Base-by-base conservation (phyloP, 2,797 vertebrate species). In the Macropus fuliginosus region DNA sequence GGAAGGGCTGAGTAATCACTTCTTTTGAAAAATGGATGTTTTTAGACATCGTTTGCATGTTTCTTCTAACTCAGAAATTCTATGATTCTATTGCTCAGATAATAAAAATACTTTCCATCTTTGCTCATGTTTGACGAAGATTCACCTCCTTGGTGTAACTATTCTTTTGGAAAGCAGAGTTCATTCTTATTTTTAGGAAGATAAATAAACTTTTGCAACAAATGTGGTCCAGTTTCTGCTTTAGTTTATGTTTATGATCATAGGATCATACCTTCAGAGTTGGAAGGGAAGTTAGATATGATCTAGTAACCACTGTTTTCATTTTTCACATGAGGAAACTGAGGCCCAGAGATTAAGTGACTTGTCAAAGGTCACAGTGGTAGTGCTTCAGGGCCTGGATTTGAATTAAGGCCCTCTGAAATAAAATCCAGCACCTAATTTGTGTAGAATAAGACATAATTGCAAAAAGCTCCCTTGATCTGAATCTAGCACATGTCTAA, bases 91-190 rank as follows among this genome's bases (percentile, higher is more conserved):
- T 27, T 46, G 46, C 34, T 59, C 29, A 66, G 29, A 52, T 4
- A 56, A 5, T n/a, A 57, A 28, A 93, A 91, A 95, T n/a, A 8
- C 31, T 56, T 62, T 54, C 13, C 91, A 56, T 27, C 55, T n/a
- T 94, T 13, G 90, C 11, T 50, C 81, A 13, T 14, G 40, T 55
- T 91, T 93, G n/a, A 91, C 55, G 54, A 96, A 91, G 59, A 24
- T 94, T 55, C 9, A 16, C 54, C 18, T 56, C 21, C 27, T 34
- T 27, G 66, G 24, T 92, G 91, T 27, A 52, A 24, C 1, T 16
- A 21, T 52, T 16, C 5, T 1, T 90, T 55, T 0, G 5, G 89
- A 90, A 74, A 27, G 50, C 55, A 24, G 0, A 14, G 6, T 27
- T 12, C 18, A 52, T 74, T 3, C 0, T 31, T 40, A 54, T 91